phyloP scores from a whole-genome alignment of 2,888 invertebrate species.

The Cheilosia vulpina region DNA sequence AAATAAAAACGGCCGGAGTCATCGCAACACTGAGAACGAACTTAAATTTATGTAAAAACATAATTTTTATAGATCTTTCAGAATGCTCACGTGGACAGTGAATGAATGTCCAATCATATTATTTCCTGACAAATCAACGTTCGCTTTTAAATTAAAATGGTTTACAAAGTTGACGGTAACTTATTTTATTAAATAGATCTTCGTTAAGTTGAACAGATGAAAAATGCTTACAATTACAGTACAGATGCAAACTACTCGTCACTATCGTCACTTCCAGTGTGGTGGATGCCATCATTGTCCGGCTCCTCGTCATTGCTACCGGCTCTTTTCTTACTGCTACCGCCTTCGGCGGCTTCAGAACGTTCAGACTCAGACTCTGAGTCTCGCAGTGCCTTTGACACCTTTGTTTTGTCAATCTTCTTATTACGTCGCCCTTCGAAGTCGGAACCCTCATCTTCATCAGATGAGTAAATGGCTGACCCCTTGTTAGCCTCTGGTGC shows the following conservation, averaged over 20 bases:
- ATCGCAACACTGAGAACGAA: no score
- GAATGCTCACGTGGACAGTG: no score
- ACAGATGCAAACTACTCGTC: slow-evolving; percentile 20
- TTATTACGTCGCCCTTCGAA: slow-evolving; percentile 90
- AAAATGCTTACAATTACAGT: neutral
- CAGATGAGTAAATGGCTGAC: slow-evolving; percentile 93
- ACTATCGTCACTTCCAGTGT: slow-evolving; percentile 51
- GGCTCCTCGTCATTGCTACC: slow-evolving; percentile 78
- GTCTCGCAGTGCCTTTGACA: slow-evolving; percentile 91
- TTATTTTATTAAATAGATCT: neutral
- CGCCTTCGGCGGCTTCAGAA: slow-evolving; percentile 82
- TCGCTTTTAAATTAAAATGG: no score
- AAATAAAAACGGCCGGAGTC: no score
- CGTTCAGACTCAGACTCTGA: slow-evolving; percentile 87
- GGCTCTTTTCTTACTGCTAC: slow-evolving; percentile 77
- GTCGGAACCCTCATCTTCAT: slow-evolving; percentile 90
- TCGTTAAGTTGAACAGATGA: slow-evolving; percentile 9
- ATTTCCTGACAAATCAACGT: no score
- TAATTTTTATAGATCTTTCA: no score
- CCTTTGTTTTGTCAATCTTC: slow-evolving; percentile 90
- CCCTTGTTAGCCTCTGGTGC: slow-evolving; percentile 78
- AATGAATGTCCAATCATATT: no score
- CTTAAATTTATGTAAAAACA: no score
- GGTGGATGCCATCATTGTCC: slow-evolving; percentile 47
- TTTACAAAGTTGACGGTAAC: neutral